Conservation (phyloP, 2,797 vertebrate species). For the Fistularia tabacaria region DNA sequence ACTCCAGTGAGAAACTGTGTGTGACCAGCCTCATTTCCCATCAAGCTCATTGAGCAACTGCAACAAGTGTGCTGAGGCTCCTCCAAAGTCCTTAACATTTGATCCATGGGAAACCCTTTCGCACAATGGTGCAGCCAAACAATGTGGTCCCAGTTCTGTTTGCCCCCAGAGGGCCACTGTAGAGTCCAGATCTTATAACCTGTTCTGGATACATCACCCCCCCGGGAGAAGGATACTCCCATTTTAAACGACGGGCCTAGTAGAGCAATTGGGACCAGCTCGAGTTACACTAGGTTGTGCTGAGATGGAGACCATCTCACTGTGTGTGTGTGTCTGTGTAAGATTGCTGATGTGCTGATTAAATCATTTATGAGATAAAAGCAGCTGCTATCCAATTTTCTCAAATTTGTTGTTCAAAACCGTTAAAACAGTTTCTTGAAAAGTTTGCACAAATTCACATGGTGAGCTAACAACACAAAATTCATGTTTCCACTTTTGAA, state of each 20-base stretch:
- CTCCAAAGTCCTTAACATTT: conserved; percentile 65
- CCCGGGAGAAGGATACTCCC: conserved; percentile 61
- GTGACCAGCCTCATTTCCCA: conserved; percentile 58
- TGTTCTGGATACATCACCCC: conserved; percentile 73
- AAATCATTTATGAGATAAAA: too few species aligned
- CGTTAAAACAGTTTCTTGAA: not conserved
- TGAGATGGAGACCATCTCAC: conserved; percentile 21
- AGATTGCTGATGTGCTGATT: not conserved
- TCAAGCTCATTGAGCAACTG: conserved; percentile 57
- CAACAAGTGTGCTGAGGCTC: conserved; percentile 64
- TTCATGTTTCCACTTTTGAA: not conserved
- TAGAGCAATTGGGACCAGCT: conserved; percentile 30
- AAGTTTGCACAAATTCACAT: conserved; percentile 4
- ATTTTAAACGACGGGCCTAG: conserved; percentile 36
- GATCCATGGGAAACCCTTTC: conserved; percentile 78
- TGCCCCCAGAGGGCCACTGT: conserved; percentile 73
- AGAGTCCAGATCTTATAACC: conserved; percentile 74
- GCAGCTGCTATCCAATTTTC: too few species aligned
- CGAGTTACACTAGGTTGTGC: conserved; percentile 33
- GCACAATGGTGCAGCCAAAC: conserved; percentile 73
- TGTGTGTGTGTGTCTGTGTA: not conserved
- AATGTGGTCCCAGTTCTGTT: conserved; percentile 77
- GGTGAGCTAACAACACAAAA: not conserved
- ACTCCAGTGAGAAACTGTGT: conserved; percentile 51
- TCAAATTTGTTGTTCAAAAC: too few species aligned